These are phyloP conservation scores for Sylvia atricapilla DNA, from an alignment of 2,113 vertebrate species.

Conservation along the genomic window DNA sequence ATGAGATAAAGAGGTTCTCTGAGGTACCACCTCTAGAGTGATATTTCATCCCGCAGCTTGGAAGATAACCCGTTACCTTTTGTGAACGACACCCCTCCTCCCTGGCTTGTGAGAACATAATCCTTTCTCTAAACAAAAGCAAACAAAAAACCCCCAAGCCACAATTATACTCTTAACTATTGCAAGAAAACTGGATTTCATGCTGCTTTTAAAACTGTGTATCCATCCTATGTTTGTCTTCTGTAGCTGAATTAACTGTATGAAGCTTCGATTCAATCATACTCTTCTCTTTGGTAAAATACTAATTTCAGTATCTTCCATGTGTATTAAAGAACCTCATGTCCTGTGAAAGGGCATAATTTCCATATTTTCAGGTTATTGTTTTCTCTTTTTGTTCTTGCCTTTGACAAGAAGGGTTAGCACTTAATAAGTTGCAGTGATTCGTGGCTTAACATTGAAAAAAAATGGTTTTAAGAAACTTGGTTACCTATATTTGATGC, in stretches of 20 bases:
- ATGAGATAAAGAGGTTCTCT: slow-evolving; percentile 13
- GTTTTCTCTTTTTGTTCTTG: neutral
- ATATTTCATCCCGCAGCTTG: slow-evolving; percentile 53
- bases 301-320: neutral
- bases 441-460: neutral
- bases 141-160: neutral
- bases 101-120: neutral
- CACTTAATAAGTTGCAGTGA: neutral
- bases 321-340: neutral
- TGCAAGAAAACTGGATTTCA: neutral
- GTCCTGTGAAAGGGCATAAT: neutral
- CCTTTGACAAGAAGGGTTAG: neutral
- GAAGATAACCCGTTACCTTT: slow-evolving; percentile 30
- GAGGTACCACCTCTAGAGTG: neutral
- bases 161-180: neutral
- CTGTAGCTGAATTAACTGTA: neutral
- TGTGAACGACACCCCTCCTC: neutral
- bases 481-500: neutral
- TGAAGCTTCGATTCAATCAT: neutral
- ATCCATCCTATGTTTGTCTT: neutral
- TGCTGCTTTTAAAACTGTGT: neutral
- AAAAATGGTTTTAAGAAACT: neutral
- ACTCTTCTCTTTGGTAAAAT: neutral
- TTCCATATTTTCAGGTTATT: neutral
- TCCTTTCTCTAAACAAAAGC: neutral